Conservation (phyloP, 2,888 invertebrate species). For the Dromius quadrimaculatus region DNA sequence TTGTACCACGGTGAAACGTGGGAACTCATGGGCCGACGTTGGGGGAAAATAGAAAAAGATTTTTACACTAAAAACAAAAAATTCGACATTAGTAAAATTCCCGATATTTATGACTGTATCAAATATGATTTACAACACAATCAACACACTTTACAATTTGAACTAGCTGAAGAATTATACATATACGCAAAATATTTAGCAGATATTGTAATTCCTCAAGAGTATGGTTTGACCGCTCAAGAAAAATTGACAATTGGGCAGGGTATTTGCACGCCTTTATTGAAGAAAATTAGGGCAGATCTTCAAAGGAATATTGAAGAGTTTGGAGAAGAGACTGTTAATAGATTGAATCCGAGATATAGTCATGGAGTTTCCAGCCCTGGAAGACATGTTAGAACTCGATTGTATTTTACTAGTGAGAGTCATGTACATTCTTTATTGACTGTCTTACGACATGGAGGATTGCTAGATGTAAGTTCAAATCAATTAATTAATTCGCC, state of each 20-base stretch:
- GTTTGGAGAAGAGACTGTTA: constrained; percentile 92
- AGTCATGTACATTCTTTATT: constrained; percentile 98
- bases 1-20: constrained; percentile 98
- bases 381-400: constrained; percentile 95
- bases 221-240: constrained; percentile 95
- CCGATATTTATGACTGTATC: constrained; percentile 99
- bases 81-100: constrained; percentile 98
- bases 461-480: constrained; percentile 81
- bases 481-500: constrained; percentile 39
- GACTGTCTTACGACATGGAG: constrained; percentile 94
- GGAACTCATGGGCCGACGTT: constrained; percentile 97
- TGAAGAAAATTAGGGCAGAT: constrained; percentile 96
- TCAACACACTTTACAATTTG: constrained; percentile 93
- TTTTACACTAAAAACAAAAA: constrained; percentile 92
- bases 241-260: constrained; percentile 97
- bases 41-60: constrained; percentile 99
- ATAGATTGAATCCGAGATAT: constrained; percentile 96
- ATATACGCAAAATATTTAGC: constrained; percentile 97
- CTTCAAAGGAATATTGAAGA: constrained; percentile 94
- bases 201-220: constrained; percentile 99
- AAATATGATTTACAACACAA: constrained; percentile 99
- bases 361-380: constrained; percentile 98
- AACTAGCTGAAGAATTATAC: constrained; percentile 92
- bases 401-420: constrained; percentile 99
- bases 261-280: constrained; percentile 95